phyloP scores from a whole-genome alignment of 2,888 invertebrate genomes.

The Fragum fragum region DNA sequence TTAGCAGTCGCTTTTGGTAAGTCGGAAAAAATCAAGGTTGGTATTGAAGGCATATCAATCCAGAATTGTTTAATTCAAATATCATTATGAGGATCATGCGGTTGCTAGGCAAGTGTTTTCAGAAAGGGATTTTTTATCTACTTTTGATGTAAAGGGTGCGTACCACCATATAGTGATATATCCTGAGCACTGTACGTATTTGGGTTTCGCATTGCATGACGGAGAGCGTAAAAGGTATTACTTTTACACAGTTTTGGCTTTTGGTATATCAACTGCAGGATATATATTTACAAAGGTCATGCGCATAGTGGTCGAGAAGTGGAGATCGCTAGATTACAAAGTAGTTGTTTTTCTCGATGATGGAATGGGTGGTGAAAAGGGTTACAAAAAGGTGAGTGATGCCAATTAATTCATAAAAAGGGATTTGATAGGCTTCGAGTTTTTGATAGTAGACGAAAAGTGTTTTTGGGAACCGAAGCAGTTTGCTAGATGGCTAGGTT shows the following conservation, averaged over 20 bases:
- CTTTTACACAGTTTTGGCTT: slow-evolving; percentile 55
- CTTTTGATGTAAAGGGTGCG: slow-evolving; percentile 40
- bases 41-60: slow-evolving; percentile 50
- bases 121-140: slow-evolving; percentile 35
- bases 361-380: slow-evolving; percentile 38
- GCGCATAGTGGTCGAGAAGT: slow-evolving; percentile 37
- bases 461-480: slow-evolving; percentile 54
- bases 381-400: slow-evolving; percentile 12
- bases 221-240: slow-evolving; percentile 28
- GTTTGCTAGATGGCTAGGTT: slow-evolving; percentile 53
- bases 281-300: slow-evolving; percentile 57
- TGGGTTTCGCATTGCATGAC: slow-evolving; percentile 23
- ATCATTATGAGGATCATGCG: slow-evolving; percentile 35
- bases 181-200: slow-evolving; percentile 23
- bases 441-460: slow-evolving; percentile 62
- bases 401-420: slow-evolving; percentile 29
- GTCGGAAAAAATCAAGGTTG: slow-evolving; percentile 30
- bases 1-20: slow-evolving; percentile 40
- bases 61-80: slow-evolving; percentile 39
- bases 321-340: slow-evolving; percentile 42
- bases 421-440: slow-evolving; percentile 7
- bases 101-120: slow-evolving; percentile 37
- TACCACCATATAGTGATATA: slow-evolving; percentile 41
- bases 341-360: slow-evolving; percentile 61
- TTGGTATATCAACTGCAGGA: slow-evolving; percentile 57